Conservation (phyloP, 2,797 vertebrate species). For the Argentina silus region DNA sequence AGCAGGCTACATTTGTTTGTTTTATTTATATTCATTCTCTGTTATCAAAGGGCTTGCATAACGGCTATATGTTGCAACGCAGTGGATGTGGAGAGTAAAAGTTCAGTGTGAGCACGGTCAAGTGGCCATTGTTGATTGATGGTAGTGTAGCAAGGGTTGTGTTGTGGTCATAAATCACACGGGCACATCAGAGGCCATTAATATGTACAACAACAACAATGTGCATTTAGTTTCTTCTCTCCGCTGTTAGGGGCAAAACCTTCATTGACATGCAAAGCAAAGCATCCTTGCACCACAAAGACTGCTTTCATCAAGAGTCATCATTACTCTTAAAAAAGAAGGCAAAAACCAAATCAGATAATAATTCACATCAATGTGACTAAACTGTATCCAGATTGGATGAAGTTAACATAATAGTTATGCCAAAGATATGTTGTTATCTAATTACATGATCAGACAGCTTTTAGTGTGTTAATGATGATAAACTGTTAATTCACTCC, state of each 20-base stretch:
- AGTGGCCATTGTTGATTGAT: conserved; percentile 31
- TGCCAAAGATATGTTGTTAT: neutral
- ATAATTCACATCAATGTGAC: conserved; percentile 14
- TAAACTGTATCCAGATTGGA: neutral
- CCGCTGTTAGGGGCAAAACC: neutral
- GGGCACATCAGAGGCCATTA: conserved; percentile 30
- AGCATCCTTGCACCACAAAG: neutral
- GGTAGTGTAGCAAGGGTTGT: conserved; percentile 24
- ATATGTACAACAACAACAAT: conserved; percentile 30
- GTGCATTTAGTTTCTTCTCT: conserved; percentile 3
- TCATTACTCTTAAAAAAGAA: conserved; percentile 9
- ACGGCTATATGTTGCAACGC: conserved; percentile 3
- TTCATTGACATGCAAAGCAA: conserved; percentile 18
- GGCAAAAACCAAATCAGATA: neutral
- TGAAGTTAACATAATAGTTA: conserved; percentile 3
- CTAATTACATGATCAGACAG: conserved; percentile 13
- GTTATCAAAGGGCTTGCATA: neutral
- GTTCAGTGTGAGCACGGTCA: conserved; percentile 8
- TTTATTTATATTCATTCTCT: neutral
- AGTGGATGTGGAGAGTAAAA: conserved; percentile 1
- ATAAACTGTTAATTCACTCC: conserved; percentile 21
- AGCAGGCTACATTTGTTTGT: neutral
- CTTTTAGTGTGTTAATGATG: conserved; percentile 46
- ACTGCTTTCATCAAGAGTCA: conserved; percentile 6
- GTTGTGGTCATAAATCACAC: conserved; percentile 42